Base-by-base conservation (phyloP, 2,113 vertebrate genomes). In the Haliaeetus leucogaster region DNA sequence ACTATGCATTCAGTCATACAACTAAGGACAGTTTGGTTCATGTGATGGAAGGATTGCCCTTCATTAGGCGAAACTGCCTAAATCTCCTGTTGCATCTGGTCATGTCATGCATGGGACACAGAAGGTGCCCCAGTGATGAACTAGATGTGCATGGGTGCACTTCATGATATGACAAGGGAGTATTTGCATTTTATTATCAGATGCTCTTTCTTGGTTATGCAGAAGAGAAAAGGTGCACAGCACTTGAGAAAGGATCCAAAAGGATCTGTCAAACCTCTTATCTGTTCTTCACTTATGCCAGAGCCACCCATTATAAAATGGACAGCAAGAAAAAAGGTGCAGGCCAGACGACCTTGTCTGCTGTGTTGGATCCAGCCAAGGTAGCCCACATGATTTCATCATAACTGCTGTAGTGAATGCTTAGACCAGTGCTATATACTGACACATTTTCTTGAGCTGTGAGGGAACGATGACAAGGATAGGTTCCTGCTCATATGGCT, bases 331-430 rank as follows among this genome's bases (percentile, higher is more conserved):
- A 58, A 32, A 1, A 7, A 58, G 42, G 21, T 70, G 40, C 20
- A 42, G 47, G n/a, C 21, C 17, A 22, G 72, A 32, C 22, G 25
- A 56, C 30, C 21, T 47, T 16, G 12, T 32, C 34, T 62, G 27
- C 40, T 48, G 20, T 40, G 30, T 36, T 5, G 0, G 22, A 29
- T 58, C 43, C 52, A 59, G 58, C 32, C 42, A 36, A 26, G 26
- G 8, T 10, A 48, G 47, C 42, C 48, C 32, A 16, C 1, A 0
- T 38, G 43, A 19, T 58, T 65, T 32, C 36, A 16, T 29, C 1
- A 0, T n/a, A 42, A 20, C 15, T 52, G 42, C 65, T 48, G 0
- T n/a, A 55, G 15, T 7, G 56, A 58, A 7, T 1, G 0, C 40
- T 84, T 13, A 32, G 48, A 48, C 15, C 63, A 22, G 48, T 11